These are phyloP conservation scores for Heliconius hewitsoni DNA, from an alignment of 1,140 invertebrate species.

Conservation along the genomic window DNA sequence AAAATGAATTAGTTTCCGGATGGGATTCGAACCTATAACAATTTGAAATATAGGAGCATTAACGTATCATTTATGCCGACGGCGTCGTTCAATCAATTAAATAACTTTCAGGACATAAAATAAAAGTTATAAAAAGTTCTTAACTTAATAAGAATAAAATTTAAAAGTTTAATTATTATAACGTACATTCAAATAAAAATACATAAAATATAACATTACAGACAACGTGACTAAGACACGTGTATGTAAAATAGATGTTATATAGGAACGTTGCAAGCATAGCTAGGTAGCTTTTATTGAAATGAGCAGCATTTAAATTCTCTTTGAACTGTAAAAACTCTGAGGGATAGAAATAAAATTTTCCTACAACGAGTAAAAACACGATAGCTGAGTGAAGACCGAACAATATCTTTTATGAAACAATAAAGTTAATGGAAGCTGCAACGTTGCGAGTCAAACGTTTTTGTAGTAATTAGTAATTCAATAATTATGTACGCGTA, in stretches of 20 bases:
- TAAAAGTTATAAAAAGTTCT: too few relatives aligned
- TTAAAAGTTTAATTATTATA: background rate
- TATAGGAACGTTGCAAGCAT: conserved; percentile 11
- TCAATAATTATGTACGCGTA: background rate
- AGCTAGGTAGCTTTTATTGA: conserved; percentile 11
- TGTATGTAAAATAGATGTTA: background rate
- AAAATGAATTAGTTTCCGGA: too few relatives aligned
- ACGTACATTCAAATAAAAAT: background rate
- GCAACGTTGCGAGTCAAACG: background rate
- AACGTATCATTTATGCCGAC: too few relatives aligned
- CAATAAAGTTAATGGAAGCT: conserved; percentile 35
- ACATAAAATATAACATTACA: background rate
- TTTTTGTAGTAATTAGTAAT: background rate
- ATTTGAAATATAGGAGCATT: too few relatives aligned
- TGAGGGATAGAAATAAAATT: conserved; percentile 25
- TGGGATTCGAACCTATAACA: too few relatives aligned
- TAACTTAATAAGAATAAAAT: background rate
- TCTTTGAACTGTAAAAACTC: conserved; percentile 18
- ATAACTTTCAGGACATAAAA: too few relatives aligned
- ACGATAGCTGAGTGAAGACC: conserved; percentile 30
- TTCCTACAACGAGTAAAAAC: conserved; percentile 43
- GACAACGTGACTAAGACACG: background rate
- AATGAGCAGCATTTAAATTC: conserved; percentile 16
- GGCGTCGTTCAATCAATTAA: too few relatives aligned
- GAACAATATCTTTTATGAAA: conserved; percentile 43